Conservation (phyloP, 2,797 vertebrate genomes). For the Heliangelus exortis region DNA sequence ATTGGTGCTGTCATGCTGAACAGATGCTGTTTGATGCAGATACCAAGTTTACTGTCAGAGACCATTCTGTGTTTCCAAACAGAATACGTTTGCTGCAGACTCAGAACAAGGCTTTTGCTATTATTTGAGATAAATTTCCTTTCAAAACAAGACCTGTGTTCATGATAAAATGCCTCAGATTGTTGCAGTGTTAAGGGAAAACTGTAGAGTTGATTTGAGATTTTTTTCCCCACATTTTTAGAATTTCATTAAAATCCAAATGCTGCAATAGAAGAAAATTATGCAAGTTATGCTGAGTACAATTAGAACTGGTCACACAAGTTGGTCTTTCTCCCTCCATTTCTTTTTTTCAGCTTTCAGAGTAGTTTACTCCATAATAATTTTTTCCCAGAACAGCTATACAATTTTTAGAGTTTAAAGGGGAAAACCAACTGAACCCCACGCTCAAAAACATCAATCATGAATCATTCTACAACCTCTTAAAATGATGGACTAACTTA, state of each 20-base stretch:
- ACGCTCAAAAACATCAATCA: background rate
- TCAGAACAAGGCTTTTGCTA: background rate
- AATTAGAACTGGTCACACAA: background rate
- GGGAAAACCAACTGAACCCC: background rate
- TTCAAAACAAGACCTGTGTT: background rate
- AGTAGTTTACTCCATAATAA: background rate
- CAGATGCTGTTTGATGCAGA: background rate
- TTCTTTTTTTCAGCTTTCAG: constrained; percentile 19
- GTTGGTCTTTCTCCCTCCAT: background rate
- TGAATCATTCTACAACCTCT: background rate
- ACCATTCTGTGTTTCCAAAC: background rate
- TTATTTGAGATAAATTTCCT: background rate
- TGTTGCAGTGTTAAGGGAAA: background rate
- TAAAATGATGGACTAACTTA: background rate
- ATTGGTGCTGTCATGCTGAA: background rate
- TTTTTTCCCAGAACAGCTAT: background rate
- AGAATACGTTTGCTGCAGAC: background rate
- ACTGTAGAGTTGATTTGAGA: background rate
- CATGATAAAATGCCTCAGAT: background rate
- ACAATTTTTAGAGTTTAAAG: background rate
- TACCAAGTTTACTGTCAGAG: background rate
- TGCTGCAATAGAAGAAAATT: background rate
- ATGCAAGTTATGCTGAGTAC: background rate
- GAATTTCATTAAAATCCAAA: background rate
- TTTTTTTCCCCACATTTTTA: background rate